Base-by-base conservation (phyloP, 1,140 invertebrate species). In the Rhagoletis zephyria region DNA sequence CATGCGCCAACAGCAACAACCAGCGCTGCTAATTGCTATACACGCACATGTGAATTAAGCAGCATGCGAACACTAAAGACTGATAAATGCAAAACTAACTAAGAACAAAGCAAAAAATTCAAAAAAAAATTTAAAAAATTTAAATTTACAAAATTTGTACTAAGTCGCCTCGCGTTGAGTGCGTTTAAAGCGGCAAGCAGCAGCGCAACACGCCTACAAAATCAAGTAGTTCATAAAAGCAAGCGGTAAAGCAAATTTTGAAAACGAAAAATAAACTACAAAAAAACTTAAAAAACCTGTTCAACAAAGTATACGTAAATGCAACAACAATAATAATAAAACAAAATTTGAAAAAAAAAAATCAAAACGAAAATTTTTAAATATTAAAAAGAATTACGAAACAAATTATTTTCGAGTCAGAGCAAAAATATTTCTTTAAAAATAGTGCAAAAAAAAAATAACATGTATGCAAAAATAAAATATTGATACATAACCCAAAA, bases 81-180 rank as follows among this genome's bases (percentile, higher is more conserved):
- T 81, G 74, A 81, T 81, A 90, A 90, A 90, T 91, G 91, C 91
- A 92, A 92, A 91, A 90, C 90, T 90, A 90, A 87, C 51, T 88
- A 90, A 92, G 91, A 86, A 88, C 86, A 42, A 51, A 60, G 0
- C 85, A 77, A 0, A 88, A 86, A 64, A 89, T 87, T 59, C 59
- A 67, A 85, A 85, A 51, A 30, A 30, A 30, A 30, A 30, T 30
- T 87, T 89, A 86, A 87, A 90, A 89, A 86, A 77, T 86, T 89
- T 89, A 85, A 60, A 85, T 85, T 40, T 85, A 87, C 40, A 61
- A 10, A 70, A 59, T 67, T 45, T 45, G n/a, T 51, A 60, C 87
- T 86, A 9, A 45, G n/a, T 4, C 12, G 67, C 67, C 9, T 4
- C 19, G 65, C 65, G 4, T 74, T 12, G 51, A 56, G 51, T 5